Evolutionary conservation across 1,140 invertebrate genomes (phyloP), one percentile per base, ranked within the genome.

Genomic region (Panagrolaimus sp.): DNA sequence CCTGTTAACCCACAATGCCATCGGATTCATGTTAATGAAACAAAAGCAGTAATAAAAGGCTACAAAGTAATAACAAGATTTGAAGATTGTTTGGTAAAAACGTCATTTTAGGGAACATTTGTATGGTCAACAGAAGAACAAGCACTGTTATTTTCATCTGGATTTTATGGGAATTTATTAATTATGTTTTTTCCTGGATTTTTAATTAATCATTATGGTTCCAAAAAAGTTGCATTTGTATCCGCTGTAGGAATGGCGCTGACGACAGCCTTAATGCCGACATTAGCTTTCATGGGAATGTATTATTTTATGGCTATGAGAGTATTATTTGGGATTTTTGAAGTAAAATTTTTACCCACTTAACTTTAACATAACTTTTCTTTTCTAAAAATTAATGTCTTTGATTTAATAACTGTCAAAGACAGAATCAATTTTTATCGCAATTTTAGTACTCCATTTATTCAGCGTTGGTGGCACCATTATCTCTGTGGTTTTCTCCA

Each of bases 91-190:
- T n/a, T n/a, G n/a, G n/a, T n/a, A n/a, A n/a, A n/a, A n/a, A n/a
- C n/a, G n/a, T n/a, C n/a, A n/a, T n/a, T 73, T 68, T 16, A 72
- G 74, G 72, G 74, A 31, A 67, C 61, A 14, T 42, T 74, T n/a
- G 9, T 71, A 20, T 76, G 74, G 74, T 25, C 47, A 8, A 7
- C 68, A 14, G 25, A 45, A n/a, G 20, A 53, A 43, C 74, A 76
- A 42, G 25, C 74, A 20, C 51, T 61, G 25, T 43, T 74, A 13
- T 74, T 74, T 42, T 47, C 61, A 4, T 70, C 70, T 9, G 25
- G 61, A 20, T 75, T 76, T 44, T 76, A 72, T 38, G 74, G 74
- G 1, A 45, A 42, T 43, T 62, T 74, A 14, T 31, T 72, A 14
- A 74, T 69, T 4, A 64, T 76, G 46, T 65, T 53, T 38, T 53